phyloP scores from a whole-genome alignment of 2,797 vertebrate genomes.

The Peromyscus nudipes region DNA sequence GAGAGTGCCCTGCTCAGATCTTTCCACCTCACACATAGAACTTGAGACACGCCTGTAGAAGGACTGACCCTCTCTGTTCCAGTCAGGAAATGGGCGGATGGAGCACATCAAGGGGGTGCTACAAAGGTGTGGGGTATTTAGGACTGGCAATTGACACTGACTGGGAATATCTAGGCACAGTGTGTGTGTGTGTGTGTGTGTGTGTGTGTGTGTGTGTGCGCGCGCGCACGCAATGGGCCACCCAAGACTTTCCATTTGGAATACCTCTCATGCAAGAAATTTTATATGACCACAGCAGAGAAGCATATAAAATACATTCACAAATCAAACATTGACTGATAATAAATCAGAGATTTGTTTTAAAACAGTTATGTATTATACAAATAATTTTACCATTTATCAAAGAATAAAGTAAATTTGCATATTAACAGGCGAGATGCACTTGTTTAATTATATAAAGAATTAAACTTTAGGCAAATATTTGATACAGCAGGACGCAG shows the following conservation, averaged over 20 bases:
- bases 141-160: fast-evolving
- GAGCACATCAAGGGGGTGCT: background rate
- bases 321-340: background rate
- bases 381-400: background rate
- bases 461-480: background rate
- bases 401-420: background rate
- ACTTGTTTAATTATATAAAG: background rate
- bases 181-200: background rate
- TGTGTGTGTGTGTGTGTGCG: no score
- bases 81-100: background rate
- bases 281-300: background rate
- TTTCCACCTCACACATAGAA: background rate
- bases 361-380: background rate
- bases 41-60: background rate
- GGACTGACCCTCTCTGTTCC: background rate
- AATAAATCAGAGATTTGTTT: background rate
- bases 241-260: background rate
- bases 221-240: no score
- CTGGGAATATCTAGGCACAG: background rate
- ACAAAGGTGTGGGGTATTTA: background rate
- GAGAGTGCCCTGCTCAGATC: background rate
- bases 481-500: background rate
- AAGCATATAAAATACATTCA: background rate
- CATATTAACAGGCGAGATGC: background rate
- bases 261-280: background rate